Conservation (phyloP, 2,888 invertebrate species). For the Disparrhopalites patrizii region DNA sequence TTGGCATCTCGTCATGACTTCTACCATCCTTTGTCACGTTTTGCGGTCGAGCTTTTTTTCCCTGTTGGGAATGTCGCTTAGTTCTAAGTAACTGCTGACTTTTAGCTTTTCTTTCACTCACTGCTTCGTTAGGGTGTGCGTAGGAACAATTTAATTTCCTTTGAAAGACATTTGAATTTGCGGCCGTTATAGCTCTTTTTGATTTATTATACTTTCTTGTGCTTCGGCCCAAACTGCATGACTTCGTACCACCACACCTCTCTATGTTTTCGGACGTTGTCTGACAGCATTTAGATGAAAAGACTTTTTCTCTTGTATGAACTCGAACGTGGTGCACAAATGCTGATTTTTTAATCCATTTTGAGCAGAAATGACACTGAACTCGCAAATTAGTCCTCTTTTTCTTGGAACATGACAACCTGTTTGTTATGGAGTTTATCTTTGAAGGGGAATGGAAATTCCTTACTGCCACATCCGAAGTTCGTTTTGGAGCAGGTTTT, state of each 20-base stretch:
- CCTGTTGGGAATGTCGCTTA: background rate
- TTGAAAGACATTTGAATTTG: background rate
- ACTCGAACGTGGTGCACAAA: background rate
- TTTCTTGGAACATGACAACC: background rate
- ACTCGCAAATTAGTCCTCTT: background rate
- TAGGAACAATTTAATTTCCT: background rate
- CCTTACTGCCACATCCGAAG: background rate
- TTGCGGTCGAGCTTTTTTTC: too few relatives aligned
- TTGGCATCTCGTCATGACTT: background rate
- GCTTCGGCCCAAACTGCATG: too few relatives aligned
- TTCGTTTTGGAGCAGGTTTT: background rate
- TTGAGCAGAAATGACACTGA: background rate
- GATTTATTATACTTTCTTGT: too few relatives aligned
- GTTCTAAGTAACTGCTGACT: background rate
- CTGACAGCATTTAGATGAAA: background rate
- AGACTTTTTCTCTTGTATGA: background rate
- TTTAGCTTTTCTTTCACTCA: background rate
- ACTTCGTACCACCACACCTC: too few relatives aligned
- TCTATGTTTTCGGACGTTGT: too few relatives aligned
- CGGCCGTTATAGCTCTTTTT: too few relatives aligned
- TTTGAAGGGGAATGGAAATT: background rate
- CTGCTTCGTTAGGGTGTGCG: background rate
- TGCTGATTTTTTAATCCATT: background rate
- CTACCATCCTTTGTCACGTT: background rate
- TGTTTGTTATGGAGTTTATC: background rate